Base-by-base conservation (phyloP, 2,888 invertebrate genomes). In the Conistra vaccinii region DNA sequence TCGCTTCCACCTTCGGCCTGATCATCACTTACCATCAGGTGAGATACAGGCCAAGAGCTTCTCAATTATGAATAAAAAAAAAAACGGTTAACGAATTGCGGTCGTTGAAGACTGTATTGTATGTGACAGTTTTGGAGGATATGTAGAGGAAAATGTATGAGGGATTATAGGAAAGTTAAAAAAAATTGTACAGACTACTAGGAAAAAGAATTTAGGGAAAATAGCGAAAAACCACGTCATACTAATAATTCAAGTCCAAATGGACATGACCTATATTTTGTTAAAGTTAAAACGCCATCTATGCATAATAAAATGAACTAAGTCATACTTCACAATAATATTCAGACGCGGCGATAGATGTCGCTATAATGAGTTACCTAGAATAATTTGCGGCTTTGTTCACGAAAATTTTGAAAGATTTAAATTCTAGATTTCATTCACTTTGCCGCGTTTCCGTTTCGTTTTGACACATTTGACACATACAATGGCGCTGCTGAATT, bases 231-330 rank as follows among this genome's bases (percentile, higher is more conserved):
- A 14, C 9, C 17, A 29, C 57, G 29, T 14, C 9, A 23, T 5
- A 55, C 20, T 29, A 6, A 6, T 0, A 29, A 42, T 29, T 3
- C 29, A 7, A 57, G 39, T 17, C 29, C 23, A 5, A 57, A 63
- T 5, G 17, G 6, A 17, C 23, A 32, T 7, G 10, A 26, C 9
- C 7, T 17, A 39, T 48, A 23, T 39, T 45, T 73, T 53, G 23
- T 39, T 29, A 61, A 35, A 0, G 32, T 32, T 2, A 45, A 35
- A 63, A 20, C 81, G 48, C 76, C 76, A 81, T 76, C 79, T 79
- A 55, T 48, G 12, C 17, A 1, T 23, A 20, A 42, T 3, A 0
- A 32, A 60, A 48, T 29, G 0, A 69, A 55, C 39, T 48, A 29
- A 10, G 10, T 23, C 1, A n/a, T 20, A 1, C 3, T 23, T n/a